These are phyloP conservation scores for Eumeta japonica DNA, from an alignment of 1,140 invertebrate species.

Conservation along the genomic window DNA sequence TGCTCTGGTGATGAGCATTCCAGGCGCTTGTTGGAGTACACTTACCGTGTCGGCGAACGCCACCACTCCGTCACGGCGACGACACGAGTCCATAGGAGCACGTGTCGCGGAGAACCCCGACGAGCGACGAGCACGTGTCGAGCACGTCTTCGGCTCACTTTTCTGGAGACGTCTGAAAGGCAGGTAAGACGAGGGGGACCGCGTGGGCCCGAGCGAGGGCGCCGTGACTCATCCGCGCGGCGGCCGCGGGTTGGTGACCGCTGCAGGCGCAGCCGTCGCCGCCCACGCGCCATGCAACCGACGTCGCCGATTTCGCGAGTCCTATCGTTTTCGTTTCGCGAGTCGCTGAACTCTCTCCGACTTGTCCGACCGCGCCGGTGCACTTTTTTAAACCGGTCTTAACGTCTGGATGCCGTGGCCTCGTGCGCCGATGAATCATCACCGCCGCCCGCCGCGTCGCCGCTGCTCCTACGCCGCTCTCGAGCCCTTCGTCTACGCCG, in stretches of 20 bases:
- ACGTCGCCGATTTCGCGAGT: slow-evolving; percentile 26
- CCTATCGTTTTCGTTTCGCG: slow-evolving; percentile 36
- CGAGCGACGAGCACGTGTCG: slow-evolving; percentile 7
- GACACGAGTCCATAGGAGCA: no score
- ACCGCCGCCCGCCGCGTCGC: no score
- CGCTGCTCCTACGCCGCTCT: no score
- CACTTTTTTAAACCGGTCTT: no score
- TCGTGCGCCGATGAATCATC: no score
- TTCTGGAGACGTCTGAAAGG: slow-evolving; percentile 15
- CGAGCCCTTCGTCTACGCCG: no score
- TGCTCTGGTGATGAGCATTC: slow-evolving; percentile 87
- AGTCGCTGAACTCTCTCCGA: slow-evolving; percentile 45
- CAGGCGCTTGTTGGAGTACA: slow-evolving; percentile 97
- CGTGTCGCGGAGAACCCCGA: no score
- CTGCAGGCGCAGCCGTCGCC: slow-evolving; percentile 19
- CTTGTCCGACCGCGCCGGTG: no score
- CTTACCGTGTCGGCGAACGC: slow-evolving; percentile 66
- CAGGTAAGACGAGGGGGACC: slow-evolving; percentile 23
- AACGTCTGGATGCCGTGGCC: no score
- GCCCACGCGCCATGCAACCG: slow-evolving; percentile 6
- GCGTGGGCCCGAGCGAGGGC: slow-evolving; percentile 29
- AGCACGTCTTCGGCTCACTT: slow-evolving; percentile 21
- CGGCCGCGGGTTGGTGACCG: slow-evolving; percentile 36
- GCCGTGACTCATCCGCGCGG: slow-evolving; percentile 41
- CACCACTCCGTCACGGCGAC: no score